These are phyloP conservation scores for Caenorhabditis parvicauda DNA, from an alignment of 2,888 invertebrate species.

Conservation along the genomic window DNA sequence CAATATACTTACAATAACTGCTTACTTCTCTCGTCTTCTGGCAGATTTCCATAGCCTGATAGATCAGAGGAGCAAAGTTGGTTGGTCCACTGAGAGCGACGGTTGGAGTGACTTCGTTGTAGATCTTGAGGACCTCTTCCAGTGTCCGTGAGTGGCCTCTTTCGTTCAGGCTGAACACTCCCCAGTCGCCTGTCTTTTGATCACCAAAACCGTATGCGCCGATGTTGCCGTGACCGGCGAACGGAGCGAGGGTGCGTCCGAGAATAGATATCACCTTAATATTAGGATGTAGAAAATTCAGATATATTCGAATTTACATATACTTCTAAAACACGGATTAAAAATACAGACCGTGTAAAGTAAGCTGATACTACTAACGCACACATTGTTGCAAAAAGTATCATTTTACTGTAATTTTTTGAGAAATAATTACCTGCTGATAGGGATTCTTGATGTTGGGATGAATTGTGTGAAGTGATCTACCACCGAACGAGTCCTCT, in stretches of 20 bases:
- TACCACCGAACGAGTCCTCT: conserved; percentile 65
- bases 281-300: background rate
- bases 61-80: conserved; percentile 67
- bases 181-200: conserved; percentile 64
- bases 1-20: background rate
- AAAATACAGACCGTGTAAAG: background rate
- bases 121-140: conserved; percentile 65
- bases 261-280: conserved; percentile 65
- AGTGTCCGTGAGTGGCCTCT: conserved; percentile 62
- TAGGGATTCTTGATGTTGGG: conserved; percentile 64
- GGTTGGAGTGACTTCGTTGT: conserved; percentile 65
- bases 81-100: conserved; percentile 67
- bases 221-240: conserved; percentile 65
- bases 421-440: conserved; percentile 63
- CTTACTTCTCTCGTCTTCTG: conserved; percentile 62
- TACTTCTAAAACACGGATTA: too few relatives aligned
- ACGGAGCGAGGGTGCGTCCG: conserved; percentile 66
- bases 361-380: background rate
- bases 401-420: too few relatives aligned
- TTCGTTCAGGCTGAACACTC: conserved; percentile 64
- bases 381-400: too few relatives aligned
- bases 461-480: conserved; percentile 63
- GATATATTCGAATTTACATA: background rate
- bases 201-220: conserved; percentile 68
- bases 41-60: conserved; percentile 66